These are phyloP conservation scores for Leptinotarsa tumamoca DNA, from an alignment of 2,888 invertebrate genomes.

Conservation along the genomic window DNA sequence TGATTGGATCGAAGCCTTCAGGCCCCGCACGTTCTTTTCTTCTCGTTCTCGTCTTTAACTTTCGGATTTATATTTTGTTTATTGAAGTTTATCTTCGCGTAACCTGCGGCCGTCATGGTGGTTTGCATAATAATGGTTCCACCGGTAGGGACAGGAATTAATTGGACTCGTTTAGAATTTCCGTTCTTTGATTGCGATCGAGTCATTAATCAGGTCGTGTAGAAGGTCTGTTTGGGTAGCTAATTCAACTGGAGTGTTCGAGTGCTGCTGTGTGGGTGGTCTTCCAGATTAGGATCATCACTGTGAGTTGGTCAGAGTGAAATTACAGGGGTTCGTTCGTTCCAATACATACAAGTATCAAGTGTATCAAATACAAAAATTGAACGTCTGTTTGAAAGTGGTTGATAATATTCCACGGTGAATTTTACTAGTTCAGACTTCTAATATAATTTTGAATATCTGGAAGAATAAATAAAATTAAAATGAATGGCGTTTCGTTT, in stretches of 20 bases:
- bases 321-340: neutral
- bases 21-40: slow-evolving; percentile 39
- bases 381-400: no score
- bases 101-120: slow-evolving; percentile 27
- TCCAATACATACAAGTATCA: no score
- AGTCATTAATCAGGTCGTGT: neutral
- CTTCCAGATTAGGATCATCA: neutral
- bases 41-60: slow-evolving; percentile 31
- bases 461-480: no score
- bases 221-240: neutral
- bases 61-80: slow-evolving; percentile 39
- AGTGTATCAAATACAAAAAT: no score
- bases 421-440: no score
- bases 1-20: slow-evolving; percentile 57
- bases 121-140: slow-evolving; percentile 26
- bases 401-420: no score
- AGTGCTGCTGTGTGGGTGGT: neutral
- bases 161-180: slow-evolving; percentile 19
- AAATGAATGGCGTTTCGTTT: no score
- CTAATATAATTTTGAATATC: no score
- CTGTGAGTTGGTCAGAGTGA: neutral
- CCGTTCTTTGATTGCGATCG: slow-evolving; percentile 12
- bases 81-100: slow-evolving; percentile 34
- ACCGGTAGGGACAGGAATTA: slow-evolving; percentile 18
- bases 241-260: neutral